These are phyloP conservation scores for Dreissena polymorpha DNA, from an alignment of 1,140 invertebrate species.

Conservation along the genomic window DNA sequence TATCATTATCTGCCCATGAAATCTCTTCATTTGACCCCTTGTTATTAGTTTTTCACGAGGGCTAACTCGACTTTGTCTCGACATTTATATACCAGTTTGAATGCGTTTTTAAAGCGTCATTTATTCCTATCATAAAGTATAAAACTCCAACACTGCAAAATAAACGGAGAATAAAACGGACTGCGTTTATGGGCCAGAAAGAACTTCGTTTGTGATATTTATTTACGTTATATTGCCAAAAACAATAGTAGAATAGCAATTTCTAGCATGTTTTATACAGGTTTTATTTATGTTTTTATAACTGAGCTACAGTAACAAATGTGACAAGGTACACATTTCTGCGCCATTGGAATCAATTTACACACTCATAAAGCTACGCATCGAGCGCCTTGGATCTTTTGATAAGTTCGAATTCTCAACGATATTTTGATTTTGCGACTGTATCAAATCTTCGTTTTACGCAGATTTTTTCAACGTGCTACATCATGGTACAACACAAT, in stretches of 20 bases:
- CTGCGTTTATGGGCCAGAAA: background rate
- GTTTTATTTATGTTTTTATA: conserved; percentile 35
- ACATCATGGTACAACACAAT: too few species aligned
- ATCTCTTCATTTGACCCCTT: too few species aligned
- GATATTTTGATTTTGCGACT: too few species aligned
- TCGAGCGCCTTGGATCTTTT: too few species aligned
- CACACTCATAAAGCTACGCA: background rate
- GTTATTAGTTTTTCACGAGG: too few species aligned
- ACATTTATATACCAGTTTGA: too few species aligned
- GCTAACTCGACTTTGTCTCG: too few species aligned
- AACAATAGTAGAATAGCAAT: conserved; percentile 23
- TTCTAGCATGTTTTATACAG: conserved; percentile 38
- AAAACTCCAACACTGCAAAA: background rate
- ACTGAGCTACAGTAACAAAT: conserved; percentile 8
- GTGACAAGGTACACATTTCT: background rate
- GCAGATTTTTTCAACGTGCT: too few species aligned
- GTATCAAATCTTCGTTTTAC: too few species aligned
- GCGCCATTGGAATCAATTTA: background rate
- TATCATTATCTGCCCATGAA: too few species aligned
- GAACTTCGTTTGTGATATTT: conserved; percentile 1
- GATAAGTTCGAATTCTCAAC: too few species aligned
- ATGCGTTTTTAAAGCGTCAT: too few species aligned
- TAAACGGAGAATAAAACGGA: background rate
- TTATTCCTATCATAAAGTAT: background rate
- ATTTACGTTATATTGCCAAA: conserved; percentile 29